A percentile compares a stretch with the other conserved stretches of the same genome.
These are phyloP conservation scores for Sinodicranocentrus sp. DNA, from an alignment of 2,888 invertebrate species.

Conservation along the genomic window DNA sequence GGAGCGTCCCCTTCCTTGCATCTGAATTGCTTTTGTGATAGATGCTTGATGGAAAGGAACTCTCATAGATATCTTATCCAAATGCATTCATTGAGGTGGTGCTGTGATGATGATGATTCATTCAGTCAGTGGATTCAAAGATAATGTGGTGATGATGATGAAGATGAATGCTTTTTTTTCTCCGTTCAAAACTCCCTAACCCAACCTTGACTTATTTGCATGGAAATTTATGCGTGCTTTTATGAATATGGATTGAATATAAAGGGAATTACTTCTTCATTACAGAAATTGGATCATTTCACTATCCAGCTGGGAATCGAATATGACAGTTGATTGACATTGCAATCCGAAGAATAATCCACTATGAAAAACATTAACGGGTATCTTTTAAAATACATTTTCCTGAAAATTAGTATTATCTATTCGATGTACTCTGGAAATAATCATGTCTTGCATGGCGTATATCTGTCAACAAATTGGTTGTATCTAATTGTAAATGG, in stretches of 20 bases:
- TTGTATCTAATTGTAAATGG: too few species aligned
- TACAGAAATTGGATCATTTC: conserved; percentile 4
- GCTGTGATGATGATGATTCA: conserved; percentile 9
- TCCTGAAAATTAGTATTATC: too few species aligned
- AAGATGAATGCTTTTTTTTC: not conserved
- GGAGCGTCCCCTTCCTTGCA: conserved; percentile 26
- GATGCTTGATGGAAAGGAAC: conserved; percentile 38
- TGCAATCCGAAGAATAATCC: too few species aligned
- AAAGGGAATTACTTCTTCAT: not conserved
- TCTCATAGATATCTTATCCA: conserved; percentile 44
- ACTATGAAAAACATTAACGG: too few species aligned
- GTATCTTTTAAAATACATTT: too few species aligned
- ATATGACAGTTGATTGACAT: too few species aligned
- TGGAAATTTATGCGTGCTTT: conserved; percentile 7
- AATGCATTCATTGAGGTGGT: not conserved
- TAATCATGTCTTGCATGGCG: too few species aligned
- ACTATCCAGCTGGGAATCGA: too few species aligned
- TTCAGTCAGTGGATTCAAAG: not conserved
- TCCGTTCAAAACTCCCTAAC: not conserved
- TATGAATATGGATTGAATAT: not conserved
- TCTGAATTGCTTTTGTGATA: conserved; percentile 51
- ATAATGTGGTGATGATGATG: not conserved
- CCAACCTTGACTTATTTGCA: conserved; percentile 25
- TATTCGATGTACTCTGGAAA: too few species aligned
- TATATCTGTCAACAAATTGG: too few species aligned